A percentile compares a stretch with the other conserved stretches of the same genome.
These are phyloP conservation scores for Kradibia gibbosae DNA, from an alignment of 1,140 invertebrate species.

Conservation along the genomic window DNA sequence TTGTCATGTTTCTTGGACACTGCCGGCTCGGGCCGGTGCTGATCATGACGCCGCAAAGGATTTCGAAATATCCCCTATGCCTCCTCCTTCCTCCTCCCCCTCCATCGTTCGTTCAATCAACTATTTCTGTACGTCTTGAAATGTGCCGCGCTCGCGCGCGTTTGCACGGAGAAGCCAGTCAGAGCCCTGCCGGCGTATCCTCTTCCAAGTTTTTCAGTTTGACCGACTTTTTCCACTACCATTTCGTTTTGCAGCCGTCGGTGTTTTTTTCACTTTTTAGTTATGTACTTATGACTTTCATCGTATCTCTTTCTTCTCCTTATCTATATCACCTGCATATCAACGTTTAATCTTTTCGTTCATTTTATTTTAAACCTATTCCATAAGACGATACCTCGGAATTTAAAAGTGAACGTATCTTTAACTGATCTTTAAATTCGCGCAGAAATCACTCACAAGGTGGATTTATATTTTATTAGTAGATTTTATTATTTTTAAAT, in stretches of 20 bases:
- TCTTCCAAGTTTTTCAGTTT: background rate
- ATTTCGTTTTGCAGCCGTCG: background rate
- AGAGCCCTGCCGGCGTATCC: background rate
- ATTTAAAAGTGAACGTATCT: too few relatives aligned
- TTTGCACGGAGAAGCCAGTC: background rate
- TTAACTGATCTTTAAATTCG: too few relatives aligned
- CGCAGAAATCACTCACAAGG: too few relatives aligned
- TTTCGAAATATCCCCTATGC: slow-evolving; percentile 27
- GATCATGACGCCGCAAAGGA: slow-evolving; percentile 41
- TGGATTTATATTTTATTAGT: too few relatives aligned
- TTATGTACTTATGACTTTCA: background rate
- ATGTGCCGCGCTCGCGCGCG: background rate
- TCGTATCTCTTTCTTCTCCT: too few relatives aligned
- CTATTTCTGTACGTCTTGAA: background rate
- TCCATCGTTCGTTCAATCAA: background rate
- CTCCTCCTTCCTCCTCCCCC: background rate
- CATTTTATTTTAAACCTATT: too few relatives aligned
- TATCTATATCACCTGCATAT: too few relatives aligned
- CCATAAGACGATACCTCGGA: too few relatives aligned
- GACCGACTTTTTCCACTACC: background rate
- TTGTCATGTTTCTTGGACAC: slow-evolving; percentile 63
- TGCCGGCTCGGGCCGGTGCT: slow-evolving; percentile 48
- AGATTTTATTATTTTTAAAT: too few relatives aligned
- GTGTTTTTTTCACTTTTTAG: background rate
- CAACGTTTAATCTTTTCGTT: too few relatives aligned